phyloP scores from a whole-genome alignment of 1,140 invertebrate species.

The Diabrotica virgifera region DNA sequence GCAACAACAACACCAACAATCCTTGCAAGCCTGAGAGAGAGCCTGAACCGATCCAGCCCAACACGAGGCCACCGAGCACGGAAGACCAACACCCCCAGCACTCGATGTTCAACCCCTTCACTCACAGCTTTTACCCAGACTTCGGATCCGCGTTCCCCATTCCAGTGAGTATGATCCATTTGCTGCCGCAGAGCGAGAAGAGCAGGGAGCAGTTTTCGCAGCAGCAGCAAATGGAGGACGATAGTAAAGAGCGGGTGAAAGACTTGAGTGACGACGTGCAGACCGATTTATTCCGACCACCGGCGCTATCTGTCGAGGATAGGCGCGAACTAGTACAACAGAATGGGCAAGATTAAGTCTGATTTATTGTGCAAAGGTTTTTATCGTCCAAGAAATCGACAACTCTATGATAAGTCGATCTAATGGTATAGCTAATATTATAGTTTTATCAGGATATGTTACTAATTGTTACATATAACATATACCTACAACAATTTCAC shows the following conservation, averaged over 20 bases:
- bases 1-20: slow-evolving; percentile 69
- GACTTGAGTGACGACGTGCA: slow-evolving; percentile 60
- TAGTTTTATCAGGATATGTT: too few species aligned
- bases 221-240: slow-evolving; percentile 57
- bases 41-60: slow-evolving; percentile 43
- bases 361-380: not conserved
- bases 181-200: slow-evolving; percentile 73
- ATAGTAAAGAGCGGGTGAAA: slow-evolving; percentile 59
- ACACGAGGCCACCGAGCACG: slow-evolving; percentile 59
- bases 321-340: slow-evolving; percentile 59
- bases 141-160: slow-evolving; percentile 75
- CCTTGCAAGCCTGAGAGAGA: slow-evolving; percentile 48
- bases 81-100: slow-evolving; percentile 55
- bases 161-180: slow-evolving; percentile 77
- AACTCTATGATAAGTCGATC: not conserved
- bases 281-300: slow-evolving; percentile 53
- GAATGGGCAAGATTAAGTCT: slow-evolving; percentile 61
- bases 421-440: not conserved
- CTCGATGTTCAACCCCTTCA: slow-evolving; percentile 69
- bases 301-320: slow-evolving; percentile 55
- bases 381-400: slow-evolving; percentile 5
- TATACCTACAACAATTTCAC: too few species aligned
- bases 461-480: too few species aligned
- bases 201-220: slow-evolving; percentile 57
- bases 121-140: slow-evolving; percentile 75